These are phyloP conservation scores for Caenorhabditis doughertyi DNA, from an alignment of 2,888 invertebrate genomes.

Conservation along the genomic window DNA sequence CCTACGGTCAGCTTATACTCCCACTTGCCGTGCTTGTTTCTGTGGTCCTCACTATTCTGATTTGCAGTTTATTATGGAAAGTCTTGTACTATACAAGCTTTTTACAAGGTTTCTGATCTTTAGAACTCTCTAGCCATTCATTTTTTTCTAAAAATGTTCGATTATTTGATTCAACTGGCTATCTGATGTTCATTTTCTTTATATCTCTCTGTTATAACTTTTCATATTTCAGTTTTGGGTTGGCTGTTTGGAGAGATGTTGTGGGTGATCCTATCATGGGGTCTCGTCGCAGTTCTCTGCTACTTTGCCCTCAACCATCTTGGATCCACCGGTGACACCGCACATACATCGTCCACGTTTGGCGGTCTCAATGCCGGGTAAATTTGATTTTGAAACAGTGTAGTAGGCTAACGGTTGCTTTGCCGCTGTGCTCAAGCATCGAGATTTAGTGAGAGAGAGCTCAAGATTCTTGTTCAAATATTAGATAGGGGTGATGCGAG, in stretches of 20 bases:
- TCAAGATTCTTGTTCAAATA: constrained; percentile 55
- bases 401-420: constrained; percentile 25
- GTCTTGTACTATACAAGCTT: constrained; percentile 49
- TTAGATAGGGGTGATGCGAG: constrained; percentile 41
- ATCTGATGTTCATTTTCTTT: neutral
- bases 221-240: constrained; percentile 61
- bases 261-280: constrained; percentile 80
- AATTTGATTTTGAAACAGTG: constrained; percentile 43
- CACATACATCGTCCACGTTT: constrained; percentile 52
- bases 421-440: constrained; percentile 52
- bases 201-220: neutral
- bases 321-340: constrained; percentile 60
- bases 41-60: constrained; percentile 59
- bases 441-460: constrained; percentile 56
- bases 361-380: constrained; percentile 46
- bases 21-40: constrained; percentile 54
- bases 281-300: constrained; percentile 78
- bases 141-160: neutral
- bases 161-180: neutral
- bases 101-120: constrained; percentile 50
- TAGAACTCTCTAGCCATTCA: neutral
- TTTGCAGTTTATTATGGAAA: constrained; percentile 63
- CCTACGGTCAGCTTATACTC: constrained; percentile 56
- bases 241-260: constrained; percentile 72
- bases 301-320: constrained; percentile 79